These are phyloP conservation scores for Drosophila picticornis DNA, from an alignment of 2,888 invertebrate genomes.

Conservation along the genomic window DNA sequence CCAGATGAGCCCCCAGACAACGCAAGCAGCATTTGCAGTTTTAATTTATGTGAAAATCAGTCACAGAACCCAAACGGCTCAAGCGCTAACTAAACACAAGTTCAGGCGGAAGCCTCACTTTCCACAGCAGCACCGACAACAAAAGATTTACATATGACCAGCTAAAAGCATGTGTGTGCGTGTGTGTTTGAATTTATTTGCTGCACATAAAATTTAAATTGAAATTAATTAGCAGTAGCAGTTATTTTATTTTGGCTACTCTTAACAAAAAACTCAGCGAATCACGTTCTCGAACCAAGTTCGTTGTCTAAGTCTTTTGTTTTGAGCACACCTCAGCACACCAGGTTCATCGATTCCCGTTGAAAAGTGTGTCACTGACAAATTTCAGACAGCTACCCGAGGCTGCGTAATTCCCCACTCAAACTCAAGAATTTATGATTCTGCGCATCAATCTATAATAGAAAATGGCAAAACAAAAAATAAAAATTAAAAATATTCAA, in stretches of 20 bases:
- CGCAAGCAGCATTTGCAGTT: slow-evolving; percentile 57
- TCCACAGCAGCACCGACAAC: slow-evolving; percentile 24
- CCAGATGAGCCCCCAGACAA: slow-evolving; percentile 23
- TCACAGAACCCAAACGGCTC: slow-evolving; percentile 31
- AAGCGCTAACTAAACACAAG: slow-evolving; percentile 36
- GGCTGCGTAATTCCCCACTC: slow-evolving; percentile 41
- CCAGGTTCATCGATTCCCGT: slow-evolving; percentile 38
- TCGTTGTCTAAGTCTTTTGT: slow-evolving; percentile 60
- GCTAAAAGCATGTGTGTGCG: slow-evolving; percentile 13
- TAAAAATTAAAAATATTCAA: not conserved
- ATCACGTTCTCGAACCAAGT: slow-evolving; percentile 22
- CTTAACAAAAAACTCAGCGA: not conserved
- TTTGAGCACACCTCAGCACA: slow-evolving; percentile 1
- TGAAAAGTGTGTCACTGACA: slow-evolving; percentile 66
- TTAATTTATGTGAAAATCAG: slow-evolving; percentile 73
- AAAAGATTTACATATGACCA: slow-evolving; percentile 48
- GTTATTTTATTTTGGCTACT: slow-evolving; percentile 25
- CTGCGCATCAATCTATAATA: slow-evolving; percentile 46
- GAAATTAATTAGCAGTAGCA: slow-evolving; percentile 27
- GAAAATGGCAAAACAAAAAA: slow-evolving; percentile 1
- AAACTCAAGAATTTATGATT: slow-evolving; percentile 35
- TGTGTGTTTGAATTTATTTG: slow-evolving; percentile 24
- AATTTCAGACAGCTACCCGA: slow-evolving; percentile 17
- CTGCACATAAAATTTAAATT: slow-evolving; percentile 48
- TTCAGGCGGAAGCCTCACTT: slow-evolving; percentile 39